A percentile compares a stretch with the other conserved stretches of the same genome.
Evolutionary conservation across 2,113 vertebrate species (phyloP).

Genomic region (Phaetusa simplex): DNA sequence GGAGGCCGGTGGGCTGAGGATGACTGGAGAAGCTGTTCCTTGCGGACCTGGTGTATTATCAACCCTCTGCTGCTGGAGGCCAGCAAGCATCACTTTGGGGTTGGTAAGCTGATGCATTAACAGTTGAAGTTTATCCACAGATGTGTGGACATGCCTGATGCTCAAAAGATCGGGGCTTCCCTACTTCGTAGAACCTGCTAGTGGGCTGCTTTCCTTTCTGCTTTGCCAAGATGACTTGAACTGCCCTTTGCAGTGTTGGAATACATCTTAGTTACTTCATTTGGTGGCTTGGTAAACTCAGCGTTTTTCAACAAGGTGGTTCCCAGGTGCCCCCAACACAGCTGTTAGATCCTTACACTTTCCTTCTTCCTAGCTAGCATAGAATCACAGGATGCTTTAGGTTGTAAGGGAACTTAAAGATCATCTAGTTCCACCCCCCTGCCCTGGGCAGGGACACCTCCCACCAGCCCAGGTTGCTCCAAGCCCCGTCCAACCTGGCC

Average conservation of each 20-base stretch:
- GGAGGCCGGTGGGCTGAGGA: neutral
- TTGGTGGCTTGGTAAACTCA: neutral
- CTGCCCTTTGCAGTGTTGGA: neutral
- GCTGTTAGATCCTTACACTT: neutral
- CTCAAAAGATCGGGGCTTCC: neutral
- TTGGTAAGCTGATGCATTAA: neutral
- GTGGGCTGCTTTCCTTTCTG: neutral
- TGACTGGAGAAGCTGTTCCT: neutral
- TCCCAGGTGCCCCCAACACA: neutral
- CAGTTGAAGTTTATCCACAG: neutral
- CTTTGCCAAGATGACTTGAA: neutral
- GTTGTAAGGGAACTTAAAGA: neutral
- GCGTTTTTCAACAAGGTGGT: rapidly evolving
- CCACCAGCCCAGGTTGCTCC: neutral
- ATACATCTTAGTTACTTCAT: neutral
- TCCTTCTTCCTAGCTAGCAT: neutral
- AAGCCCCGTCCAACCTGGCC: neutral
- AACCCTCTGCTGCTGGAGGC: neutral
- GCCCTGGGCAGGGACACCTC: neutral
- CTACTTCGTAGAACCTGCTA: neutral
- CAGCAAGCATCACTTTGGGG: neutral
- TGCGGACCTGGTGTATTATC: neutral
- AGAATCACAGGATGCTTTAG: neutral
- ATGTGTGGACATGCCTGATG: neutral
- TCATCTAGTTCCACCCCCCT: neutral